These are phyloP conservation scores for Hormiphora californensis DNA, from an alignment of 37 sponge, comb jelly and placozoan genomes.

Conservation along the genomic window DNA sequence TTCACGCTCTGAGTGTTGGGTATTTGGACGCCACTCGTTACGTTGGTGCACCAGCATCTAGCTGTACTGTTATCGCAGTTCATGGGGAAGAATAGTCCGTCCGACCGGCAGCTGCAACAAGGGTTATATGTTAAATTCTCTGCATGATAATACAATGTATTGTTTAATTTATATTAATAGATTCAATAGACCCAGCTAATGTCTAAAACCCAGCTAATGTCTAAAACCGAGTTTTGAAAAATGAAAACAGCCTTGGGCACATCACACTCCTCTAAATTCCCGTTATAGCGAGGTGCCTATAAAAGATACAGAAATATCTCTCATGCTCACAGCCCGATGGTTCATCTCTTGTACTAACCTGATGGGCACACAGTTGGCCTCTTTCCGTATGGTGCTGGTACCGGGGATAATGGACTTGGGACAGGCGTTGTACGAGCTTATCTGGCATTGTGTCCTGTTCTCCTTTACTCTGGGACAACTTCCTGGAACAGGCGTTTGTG, in stretches of 20 bases:
- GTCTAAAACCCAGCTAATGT: no score
- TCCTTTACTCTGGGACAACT: constrained; percentile 16
- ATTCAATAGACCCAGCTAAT: no score
- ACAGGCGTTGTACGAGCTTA: constrained; percentile 36
- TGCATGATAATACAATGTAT: no score
- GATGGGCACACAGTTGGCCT: no score
- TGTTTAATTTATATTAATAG: no score
- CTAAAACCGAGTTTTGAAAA: no score
- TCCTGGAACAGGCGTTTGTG: background rate
- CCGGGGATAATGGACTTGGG: constrained; percentile 32
- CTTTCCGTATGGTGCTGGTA: background rate
- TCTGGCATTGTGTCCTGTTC: constrained; percentile 33
- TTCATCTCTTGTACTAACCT: no score
- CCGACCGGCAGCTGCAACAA: background rate
- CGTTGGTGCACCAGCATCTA: constrained; percentile 38
- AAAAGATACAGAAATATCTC: no score
- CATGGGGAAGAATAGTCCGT: background rate
- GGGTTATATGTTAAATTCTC: background rate
- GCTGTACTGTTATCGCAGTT: background rate
- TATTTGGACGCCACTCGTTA: background rate
- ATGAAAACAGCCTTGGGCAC: no score
- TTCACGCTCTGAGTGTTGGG: background rate
- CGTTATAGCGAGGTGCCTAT: no score
- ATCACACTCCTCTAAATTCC: no score
- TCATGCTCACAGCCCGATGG: no score